Evolutionary conservation across 2,113 vertebrate species (phyloP).

Genomic region (Urocolius indicus): DNA sequence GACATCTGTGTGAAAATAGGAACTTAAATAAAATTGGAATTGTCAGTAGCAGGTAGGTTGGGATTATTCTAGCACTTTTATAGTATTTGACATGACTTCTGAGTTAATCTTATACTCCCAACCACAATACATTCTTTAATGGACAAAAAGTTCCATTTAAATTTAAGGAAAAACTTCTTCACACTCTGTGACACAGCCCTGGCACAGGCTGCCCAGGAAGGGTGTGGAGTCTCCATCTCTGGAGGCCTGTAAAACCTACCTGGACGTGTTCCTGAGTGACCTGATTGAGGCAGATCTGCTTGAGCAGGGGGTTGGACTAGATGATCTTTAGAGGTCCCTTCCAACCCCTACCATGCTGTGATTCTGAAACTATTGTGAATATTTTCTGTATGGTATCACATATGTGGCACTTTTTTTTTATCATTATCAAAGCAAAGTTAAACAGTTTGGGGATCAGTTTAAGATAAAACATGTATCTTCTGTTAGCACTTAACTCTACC

Average conservation of each 20-base stretch:
- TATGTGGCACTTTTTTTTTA: conserved; percentile 6
- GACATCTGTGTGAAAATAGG: conserved; percentile 46
- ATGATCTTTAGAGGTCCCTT: too few relatives aligned
- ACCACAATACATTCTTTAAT: conserved; percentile 34
- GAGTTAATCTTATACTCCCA: neutral
- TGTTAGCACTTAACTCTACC: conserved; percentile 48
- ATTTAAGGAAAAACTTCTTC: too few relatives aligned
- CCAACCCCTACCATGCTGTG: too few relatives aligned
- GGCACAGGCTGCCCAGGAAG: too few relatives aligned
- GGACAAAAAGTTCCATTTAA: neutral
- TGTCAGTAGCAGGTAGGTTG: conserved; percentile 15
- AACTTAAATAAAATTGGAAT: conserved; percentile 58
- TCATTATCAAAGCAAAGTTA: conserved; percentile 46
- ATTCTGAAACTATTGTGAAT: neutral
- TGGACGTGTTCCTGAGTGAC: too few relatives aligned
- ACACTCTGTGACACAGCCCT: too few relatives aligned
- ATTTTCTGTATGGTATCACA: conserved; percentile 52
- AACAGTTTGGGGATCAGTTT: conserved; percentile 48
- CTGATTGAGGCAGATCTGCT: too few relatives aligned
- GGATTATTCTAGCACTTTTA: conserved; percentile 43
- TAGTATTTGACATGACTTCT: conserved; percentile 29
- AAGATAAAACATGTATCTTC: conserved; percentile 40
- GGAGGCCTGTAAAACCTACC: too few relatives aligned
- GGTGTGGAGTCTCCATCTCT: too few relatives aligned
- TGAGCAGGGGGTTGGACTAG: too few relatives aligned